phyloP scores from a whole-genome alignment of 2,113 vertebrate species.

The Eulemur macaco region DNA sequence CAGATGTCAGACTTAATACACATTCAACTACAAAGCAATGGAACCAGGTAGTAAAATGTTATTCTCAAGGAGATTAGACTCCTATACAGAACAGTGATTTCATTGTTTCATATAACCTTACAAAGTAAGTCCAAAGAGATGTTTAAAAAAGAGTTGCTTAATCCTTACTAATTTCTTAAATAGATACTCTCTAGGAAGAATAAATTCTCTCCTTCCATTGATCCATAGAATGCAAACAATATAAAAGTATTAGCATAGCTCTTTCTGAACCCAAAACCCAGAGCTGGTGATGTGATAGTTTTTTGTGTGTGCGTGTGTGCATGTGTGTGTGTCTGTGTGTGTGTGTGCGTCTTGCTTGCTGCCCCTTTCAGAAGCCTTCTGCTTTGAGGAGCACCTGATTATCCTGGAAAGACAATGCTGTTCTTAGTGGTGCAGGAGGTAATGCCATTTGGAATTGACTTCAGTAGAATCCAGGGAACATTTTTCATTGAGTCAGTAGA shows the following conservation, averaged over 20 bases:
- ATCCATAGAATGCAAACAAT: background rate
- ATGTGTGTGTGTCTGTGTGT: background rate
- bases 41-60: slow-evolving; percentile 58
- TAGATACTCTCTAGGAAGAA: slow-evolving; percentile 57
- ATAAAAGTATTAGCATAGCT: background rate
- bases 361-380: background rate
- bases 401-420: background rate
- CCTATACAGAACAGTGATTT: slow-evolving; percentile 36
- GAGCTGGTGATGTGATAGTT: background rate
- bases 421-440: background rate
- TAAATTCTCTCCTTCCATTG: slow-evolving; percentile 32
- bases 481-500: background rate
- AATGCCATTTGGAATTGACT: background rate
- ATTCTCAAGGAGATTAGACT: slow-evolving; percentile 49
- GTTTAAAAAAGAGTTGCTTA: slow-evolving; percentile 55
- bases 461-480: background rate
- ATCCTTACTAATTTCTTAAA: slow-evolving; percentile 73
- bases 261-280: background rate
- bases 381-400: background rate
- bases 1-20: slow-evolving; percentile 56
- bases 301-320: background rate
- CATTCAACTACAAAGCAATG: slow-evolving; percentile 7
- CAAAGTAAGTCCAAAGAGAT: slow-evolving; percentile 69
- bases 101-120: slow-evolving; percentile 64
- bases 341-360: background rate